These are phyloP conservation scores for Atlantisia rogersi DNA, from an alignment of 2,113 vertebrate species.

Conservation along the genomic window DNA sequence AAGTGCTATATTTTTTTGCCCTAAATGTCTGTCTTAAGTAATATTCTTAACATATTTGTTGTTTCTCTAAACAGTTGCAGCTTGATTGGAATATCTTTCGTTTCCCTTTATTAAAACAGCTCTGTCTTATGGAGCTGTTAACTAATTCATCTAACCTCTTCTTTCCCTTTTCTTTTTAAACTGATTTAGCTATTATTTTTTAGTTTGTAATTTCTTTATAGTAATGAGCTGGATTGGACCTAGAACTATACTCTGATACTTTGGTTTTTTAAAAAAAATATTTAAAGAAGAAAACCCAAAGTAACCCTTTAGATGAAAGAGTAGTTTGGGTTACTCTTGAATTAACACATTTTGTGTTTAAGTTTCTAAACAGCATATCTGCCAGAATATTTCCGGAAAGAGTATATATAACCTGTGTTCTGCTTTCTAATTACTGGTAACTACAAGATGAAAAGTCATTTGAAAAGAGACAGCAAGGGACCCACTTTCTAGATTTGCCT, in stretches of 20 bases:
- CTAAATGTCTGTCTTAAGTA: conserved; percentile 71
- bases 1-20: conserved; percentile 70
- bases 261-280: not conserved
- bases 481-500: conserved; percentile 87
- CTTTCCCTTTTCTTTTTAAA: conserved; percentile 57
- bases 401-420: not conserved
- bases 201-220: conserved; percentile 5
- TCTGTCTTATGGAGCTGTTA: conserved; percentile 72
- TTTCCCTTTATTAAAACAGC: conserved; percentile 71
- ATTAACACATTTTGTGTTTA: not conserved
- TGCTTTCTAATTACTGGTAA: not conserved
- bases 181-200: conserved; percentile 15
- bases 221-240: conserved; percentile 10
- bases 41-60: conserved; percentile 77
- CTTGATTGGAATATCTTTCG: conserved; percentile 73
- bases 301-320: conserved; percentile 29
- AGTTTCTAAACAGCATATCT: not conserved
- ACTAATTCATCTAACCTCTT: conserved; percentile 73
- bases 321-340: conserved; percentile 33
- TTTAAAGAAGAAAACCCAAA: not conserved
- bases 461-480: conserved; percentile 69
- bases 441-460: conserved; percentile 4
- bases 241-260: not conserved
- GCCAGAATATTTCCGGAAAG: not conserved
- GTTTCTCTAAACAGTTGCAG: conserved; percentile 80